Base-by-base conservation (phyloP, 2,797 vertebrate genomes). In the Coccyzus lansbergi region DNA sequence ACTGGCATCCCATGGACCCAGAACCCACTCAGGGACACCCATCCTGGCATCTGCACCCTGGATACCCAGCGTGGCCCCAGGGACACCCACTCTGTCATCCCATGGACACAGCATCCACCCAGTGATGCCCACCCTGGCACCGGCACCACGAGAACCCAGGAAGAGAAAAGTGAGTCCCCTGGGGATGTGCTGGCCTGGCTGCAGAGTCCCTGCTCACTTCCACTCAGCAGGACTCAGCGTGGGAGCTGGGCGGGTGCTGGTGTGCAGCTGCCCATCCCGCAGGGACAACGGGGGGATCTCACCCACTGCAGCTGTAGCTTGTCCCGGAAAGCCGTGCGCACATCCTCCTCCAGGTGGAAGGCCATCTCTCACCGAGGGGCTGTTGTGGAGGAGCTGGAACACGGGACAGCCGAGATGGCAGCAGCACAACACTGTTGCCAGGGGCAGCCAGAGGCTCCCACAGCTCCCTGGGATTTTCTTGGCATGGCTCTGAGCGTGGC, bases 281-380 rank as follows among this genome's bases (percentile, higher is more conserved):
- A 8, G 24, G 8, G 28, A 16, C n/a, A 6, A 24, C 1, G 4
- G 6, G 24, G 44, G 44, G 19, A 1, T 31, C 36, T 58, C 77
- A 96, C 98, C 98, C 96, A 98, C 98, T 10, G 28, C 38, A 91
- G 81, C 70, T 33, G 58, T 53, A 97, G 91, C 69, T 94, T 96
- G 62, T 97, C 93, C 71, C 55, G 89, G 6, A 96, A 86, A 40
- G 75, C 81, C 6, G 7, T 74, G 13, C 24, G 38, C 68, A 97
- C 88, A 22, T 46, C 85, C 18, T 97, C 83, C 83, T 97, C 95
- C 83, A 97, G 51, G 36, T 94, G n/a, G 18, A 88, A 46, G 12
- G 95, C 87, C 98, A 97, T 97, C 17, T 10, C 4, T 1, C 7
- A 1, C 51, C 4, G 4, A 8, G 12, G 42, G 34, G 38, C 70